Evolutionary conservation across 2,797 vertebrate species (phyloP).

Genomic region (Rhincodon typus): DNA sequence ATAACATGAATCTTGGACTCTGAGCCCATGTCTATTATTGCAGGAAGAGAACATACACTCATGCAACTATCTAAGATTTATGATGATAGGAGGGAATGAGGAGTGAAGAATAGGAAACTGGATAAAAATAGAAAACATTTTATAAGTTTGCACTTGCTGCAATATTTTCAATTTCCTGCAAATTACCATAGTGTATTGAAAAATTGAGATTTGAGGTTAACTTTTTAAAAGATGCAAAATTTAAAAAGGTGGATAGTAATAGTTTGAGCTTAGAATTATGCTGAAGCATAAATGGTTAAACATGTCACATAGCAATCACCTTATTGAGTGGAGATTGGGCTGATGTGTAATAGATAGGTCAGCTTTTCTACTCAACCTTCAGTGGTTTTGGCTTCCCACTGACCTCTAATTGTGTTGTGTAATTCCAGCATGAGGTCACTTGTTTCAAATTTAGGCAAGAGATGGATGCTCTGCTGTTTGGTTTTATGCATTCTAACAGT

Average conservation of each 20-base stretch:
- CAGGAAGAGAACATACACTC: not conserved
- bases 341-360: not conserved
- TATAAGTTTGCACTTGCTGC: not conserved
- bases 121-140: not conserved
- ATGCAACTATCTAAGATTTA: not conserved
- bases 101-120: not conserved
- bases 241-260: not conserved
- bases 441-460: not conserved
- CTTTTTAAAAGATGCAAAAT: not conserved
- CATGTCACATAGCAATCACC: not conserved
- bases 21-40: not conserved
- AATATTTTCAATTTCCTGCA: not conserved
- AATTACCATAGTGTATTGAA: not conserved
- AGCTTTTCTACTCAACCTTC: not conserved
- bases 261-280: not conserved
- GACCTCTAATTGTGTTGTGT: not conserved
- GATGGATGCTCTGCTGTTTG: not conserved
- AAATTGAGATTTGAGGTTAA: not conserved
- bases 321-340: not conserved
- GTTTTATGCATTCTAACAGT: not conserved
- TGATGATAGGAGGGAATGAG: not conserved
- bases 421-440: not conserved
- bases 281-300: not conserved
- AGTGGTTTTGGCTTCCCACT: not conserved
- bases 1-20: not conserved